These are phyloP conservation scores for Drosophila aff. DNA, from an alignment of 1,140 invertebrate species.

Conservation along the genomic window DNA sequence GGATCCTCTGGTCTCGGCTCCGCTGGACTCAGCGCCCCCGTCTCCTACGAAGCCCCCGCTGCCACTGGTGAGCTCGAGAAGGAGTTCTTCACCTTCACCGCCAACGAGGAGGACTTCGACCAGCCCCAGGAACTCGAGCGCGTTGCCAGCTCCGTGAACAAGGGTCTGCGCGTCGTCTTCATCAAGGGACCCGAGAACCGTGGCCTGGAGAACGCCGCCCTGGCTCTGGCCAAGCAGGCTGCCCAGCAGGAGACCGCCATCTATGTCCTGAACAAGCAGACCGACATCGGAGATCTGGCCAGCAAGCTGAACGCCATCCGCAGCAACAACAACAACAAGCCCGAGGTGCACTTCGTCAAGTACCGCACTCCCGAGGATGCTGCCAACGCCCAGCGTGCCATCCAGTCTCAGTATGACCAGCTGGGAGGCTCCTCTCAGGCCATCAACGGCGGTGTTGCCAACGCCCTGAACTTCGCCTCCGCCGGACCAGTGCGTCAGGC, in stretches of 20 bases:
- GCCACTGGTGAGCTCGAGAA: constrained; percentile 62
- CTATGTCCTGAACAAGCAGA: constrained; percentile 24
- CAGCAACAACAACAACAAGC: constrained; percentile 72
- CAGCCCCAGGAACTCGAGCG: constrained; percentile 59
- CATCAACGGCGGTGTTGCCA: constrained; percentile 66
- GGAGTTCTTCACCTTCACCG: constrained; percentile 73
- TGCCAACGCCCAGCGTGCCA: constrained; percentile 68
- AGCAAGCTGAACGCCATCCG: too few relatives aligned
- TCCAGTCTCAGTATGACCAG: constrained; percentile 67
- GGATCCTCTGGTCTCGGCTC: constrained; percentile 29
- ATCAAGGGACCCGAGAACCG: constrained; percentile 80
- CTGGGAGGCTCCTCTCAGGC: constrained; percentile 60
- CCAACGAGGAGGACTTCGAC: constrained; percentile 73
- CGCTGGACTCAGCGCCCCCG: constrained; percentile 49
- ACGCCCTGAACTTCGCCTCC: constrained; percentile 72
- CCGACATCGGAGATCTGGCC: too few relatives aligned
- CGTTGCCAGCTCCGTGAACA: constrained; percentile 59
- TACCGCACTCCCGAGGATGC: constrained; percentile 81
- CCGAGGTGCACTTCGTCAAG: constrained; percentile 83
- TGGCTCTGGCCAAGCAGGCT: constrained; percentile 77
- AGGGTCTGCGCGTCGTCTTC: constrained; percentile 77
- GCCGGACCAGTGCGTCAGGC: constrained; percentile 56
- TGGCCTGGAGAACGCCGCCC: constrained; percentile 74
- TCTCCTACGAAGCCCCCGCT: constrained; percentile 64
- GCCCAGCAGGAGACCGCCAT: constrained; percentile 68